Evolutionary conservation across 2,113 vertebrate genomes (phyloP).

Genomic region (Clarias gariepinus): DNA sequence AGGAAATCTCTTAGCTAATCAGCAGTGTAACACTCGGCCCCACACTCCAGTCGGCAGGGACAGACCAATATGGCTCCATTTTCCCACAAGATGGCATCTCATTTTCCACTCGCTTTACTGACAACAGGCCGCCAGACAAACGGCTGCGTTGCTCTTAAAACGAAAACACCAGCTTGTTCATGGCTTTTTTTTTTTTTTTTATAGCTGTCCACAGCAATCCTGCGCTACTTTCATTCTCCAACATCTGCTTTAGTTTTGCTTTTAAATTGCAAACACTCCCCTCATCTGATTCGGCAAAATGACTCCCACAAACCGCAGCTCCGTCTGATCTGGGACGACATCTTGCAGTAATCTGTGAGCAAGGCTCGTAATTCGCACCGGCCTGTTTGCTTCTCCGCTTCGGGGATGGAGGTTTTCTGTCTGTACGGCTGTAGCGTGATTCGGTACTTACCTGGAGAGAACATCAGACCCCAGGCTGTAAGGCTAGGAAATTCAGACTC

Average conservation of each 20-base stretch:
- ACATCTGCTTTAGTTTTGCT: constrained; percentile 69
- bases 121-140: constrained; percentile 45
- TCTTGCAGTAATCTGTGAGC: constrained; percentile 57
- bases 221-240: constrained; percentile 51
- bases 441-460: constrained; percentile 1
- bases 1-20: constrained; percentile 54
- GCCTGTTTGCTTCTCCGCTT: constrained; percentile 30
- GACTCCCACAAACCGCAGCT: constrained; percentile 58
- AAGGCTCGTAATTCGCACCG: constrained; percentile 35
- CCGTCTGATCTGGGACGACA: constrained; percentile 60
- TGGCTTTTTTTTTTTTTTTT: constrained; percentile 23
- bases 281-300: constrained; percentile 59
- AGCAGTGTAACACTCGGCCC: constrained; percentile 40
- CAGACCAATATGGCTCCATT: constrained; percentile 38
- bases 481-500: constrained; percentile 23
- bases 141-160: constrained; percentile 45
- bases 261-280: constrained; percentile 61
- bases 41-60: constrained; percentile 47
- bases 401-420: constrained; percentile 19
- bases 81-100: constrained; percentile 50
- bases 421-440: constrained; percentile 14
- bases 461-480: constrained; percentile 13
- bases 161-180: constrained; percentile 59
- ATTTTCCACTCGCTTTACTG: constrained; percentile 50
- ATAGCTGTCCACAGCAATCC: constrained; percentile 49